A percentile compares a stretch with the other conserved stretches of the same genome.
phyloP scores from a whole-genome alignment of 1,140 invertebrate genomes.

The Brachionus paranguensis region DNA sequence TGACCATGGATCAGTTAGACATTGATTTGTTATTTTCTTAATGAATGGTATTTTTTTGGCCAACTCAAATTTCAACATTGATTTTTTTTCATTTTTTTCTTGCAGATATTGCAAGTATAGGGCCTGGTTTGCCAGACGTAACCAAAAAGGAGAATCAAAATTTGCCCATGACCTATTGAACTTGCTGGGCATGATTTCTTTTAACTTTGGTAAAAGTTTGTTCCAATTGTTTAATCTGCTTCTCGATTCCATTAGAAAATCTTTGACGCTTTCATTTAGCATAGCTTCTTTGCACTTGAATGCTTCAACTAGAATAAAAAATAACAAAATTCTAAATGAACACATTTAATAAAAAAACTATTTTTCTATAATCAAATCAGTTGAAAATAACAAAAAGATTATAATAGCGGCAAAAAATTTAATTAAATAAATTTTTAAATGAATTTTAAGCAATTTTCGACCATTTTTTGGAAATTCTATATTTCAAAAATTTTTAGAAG shows the following conservation, averaged over 20 bases:
- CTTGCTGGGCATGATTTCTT: not conserved
- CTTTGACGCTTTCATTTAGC: not conserved
- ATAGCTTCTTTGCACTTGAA: not conserved
- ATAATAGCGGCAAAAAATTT: not conserved
- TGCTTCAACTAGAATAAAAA: not conserved
- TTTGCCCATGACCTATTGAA: not conserved
- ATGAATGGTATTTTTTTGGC: constrained; percentile 9
- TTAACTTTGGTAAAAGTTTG: constrained; percentile 1
- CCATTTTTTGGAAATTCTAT: too few species aligned
- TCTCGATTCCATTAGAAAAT: not conserved
- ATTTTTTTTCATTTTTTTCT: not conserved
- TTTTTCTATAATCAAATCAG: not conserved
- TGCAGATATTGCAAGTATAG: not conserved
- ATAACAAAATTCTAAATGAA: not conserved
- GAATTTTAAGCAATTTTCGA: not conserved
- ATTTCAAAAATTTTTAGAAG: too few species aligned
- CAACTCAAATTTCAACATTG: not conserved
- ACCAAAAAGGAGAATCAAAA: constrained; percentile 16
- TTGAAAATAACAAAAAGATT: not conserved
- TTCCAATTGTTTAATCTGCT: not conserved
- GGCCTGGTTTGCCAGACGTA: constrained; percentile 31
- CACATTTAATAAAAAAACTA: not conserved
- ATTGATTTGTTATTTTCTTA: not conserved
- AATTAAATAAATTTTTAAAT: not conserved
- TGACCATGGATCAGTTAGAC: constrained; percentile 13